Conservation (phyloP, 1,140 invertebrate species). For the Muscidifurax raptorellus region DNA sequence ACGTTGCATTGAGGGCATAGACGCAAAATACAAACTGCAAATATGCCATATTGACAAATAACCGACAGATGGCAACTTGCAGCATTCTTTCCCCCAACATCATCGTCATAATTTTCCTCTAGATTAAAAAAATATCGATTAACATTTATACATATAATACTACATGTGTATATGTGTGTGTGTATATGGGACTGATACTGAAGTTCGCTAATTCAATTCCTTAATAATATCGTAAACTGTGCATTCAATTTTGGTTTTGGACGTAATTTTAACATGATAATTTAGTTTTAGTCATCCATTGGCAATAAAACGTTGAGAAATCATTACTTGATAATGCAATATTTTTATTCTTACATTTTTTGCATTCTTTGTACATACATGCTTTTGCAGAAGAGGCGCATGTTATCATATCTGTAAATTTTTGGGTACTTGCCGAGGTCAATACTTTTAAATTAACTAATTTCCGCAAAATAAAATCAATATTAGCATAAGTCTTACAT, state of each 20-base stretch:
- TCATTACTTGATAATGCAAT: neutral
- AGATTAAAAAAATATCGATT: too few relatives aligned
- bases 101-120: too few relatives aligned
- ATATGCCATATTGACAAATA: too few relatives aligned
- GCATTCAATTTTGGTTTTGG: neutral
- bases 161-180: too few relatives aligned
- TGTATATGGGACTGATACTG: too few relatives aligned
- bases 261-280: conserved; percentile 1
- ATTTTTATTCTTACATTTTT: neutral
- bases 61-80: too few relatives aligned
- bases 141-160: too few relatives aligned
- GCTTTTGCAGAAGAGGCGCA: neutral
- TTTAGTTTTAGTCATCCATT: conserved; percentile 14
- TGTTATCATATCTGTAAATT: conserved; percentile 13
- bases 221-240: neutral
- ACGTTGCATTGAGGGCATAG: too few relatives aligned
- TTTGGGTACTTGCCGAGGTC: neutral
- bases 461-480: conserved; percentile 44
- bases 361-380: conserved; percentile 25
- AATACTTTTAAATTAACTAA: conserved; percentile 29
- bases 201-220: neutral
- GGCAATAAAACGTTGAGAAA: neutral
- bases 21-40: too few relatives aligned
- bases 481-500: conserved; percentile 47
- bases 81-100: too few relatives aligned